phyloP scores from a whole-genome alignment of 1,140 invertebrate species.

The Aphelenchoides fujianensis region DNA sequence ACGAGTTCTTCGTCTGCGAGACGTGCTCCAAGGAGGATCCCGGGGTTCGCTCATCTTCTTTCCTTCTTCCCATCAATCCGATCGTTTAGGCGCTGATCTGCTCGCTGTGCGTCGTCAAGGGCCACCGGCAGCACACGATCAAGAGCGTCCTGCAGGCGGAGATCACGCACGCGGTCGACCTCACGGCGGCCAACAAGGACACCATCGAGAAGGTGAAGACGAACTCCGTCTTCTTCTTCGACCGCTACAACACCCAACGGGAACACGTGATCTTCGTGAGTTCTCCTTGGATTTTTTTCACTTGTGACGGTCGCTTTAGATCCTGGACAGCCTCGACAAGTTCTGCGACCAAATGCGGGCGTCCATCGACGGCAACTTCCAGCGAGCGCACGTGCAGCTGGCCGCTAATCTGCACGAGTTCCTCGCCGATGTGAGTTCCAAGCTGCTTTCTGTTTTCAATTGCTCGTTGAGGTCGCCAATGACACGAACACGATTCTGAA shows the following conservation, averaged over 20 bases:
- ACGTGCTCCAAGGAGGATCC: background rate
- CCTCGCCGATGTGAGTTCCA: background rate
- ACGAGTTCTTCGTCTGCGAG: background rate
- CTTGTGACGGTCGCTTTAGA: background rate
- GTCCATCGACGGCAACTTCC: background rate
- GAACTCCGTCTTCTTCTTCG: background rate
- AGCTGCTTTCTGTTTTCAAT: conserved; percentile 2
- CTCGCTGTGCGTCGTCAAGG: conserved; percentile 1
- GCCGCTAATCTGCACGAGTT: background rate
- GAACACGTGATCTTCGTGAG: background rate
- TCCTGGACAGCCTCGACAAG: background rate
- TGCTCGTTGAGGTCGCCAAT: conserved; percentile 7
- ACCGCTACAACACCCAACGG: background rate
- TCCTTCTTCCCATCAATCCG: background rate
- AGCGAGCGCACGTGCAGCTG: background rate
- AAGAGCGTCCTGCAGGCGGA: background rate
- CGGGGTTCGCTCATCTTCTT: background rate
- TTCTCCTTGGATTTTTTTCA: too few relatives aligned
- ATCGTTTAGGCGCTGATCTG: background rate
- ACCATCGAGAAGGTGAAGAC: background rate
- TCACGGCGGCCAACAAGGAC: conserved; percentile 9
- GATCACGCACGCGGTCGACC: background rate
- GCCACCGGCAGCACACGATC: background rate
- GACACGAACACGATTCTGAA: conserved; percentile 3
- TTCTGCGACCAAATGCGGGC: background rate